Evolutionary conservation across 1,140 invertebrate species (phyloP).

Genomic region (Drosophila asahinai): DNA sequence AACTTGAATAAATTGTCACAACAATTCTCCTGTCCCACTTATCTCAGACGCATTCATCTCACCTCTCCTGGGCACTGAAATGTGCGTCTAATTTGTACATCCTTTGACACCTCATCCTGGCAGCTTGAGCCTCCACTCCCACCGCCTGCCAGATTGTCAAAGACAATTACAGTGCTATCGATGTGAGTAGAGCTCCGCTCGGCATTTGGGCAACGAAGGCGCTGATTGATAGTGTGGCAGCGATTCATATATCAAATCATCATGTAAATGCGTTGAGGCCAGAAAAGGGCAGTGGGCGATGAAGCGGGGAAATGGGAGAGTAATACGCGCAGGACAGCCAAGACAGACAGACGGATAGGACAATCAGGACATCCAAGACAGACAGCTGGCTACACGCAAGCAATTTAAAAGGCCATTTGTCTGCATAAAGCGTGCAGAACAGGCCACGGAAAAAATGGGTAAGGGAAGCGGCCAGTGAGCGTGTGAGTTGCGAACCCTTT

Average conservation of each 20-base stretch:
- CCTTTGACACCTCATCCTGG: constrained; percentile 29
- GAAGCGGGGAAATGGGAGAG: constrained; percentile 7
- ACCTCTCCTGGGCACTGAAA: not conserved
- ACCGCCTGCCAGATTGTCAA: constrained; percentile 24
- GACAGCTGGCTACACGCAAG: constrained; percentile 67
- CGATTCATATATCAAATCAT: constrained; percentile 79
- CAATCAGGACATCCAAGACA: constrained; percentile 31
- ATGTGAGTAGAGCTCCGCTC: constrained; percentile 9
- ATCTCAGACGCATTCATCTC: not conserved
- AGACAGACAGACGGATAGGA: constrained; percentile 8
- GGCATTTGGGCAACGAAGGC: constrained; percentile 49
- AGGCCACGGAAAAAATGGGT: constrained; percentile 1
- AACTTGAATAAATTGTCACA: not conserved
- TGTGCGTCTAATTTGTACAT: constrained; percentile 9
- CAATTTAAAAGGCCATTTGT: constrained; percentile 79
- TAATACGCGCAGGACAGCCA: constrained; percentile 6
- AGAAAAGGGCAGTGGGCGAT: not conserved
- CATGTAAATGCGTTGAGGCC: constrained; percentile 63
- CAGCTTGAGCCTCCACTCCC: not conserved
- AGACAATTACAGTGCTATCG: constrained; percentile 54
- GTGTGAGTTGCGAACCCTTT: constrained; percentile 27
- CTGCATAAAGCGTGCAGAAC: constrained; percentile 57
- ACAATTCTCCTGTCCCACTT: not conserved
- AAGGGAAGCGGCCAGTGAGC: constrained; percentile 8
- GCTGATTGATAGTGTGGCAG: constrained; percentile 69